Conservation (phyloP, 2,113 vertebrate species). For the Psilopsiagon aurifrons region DNA sequence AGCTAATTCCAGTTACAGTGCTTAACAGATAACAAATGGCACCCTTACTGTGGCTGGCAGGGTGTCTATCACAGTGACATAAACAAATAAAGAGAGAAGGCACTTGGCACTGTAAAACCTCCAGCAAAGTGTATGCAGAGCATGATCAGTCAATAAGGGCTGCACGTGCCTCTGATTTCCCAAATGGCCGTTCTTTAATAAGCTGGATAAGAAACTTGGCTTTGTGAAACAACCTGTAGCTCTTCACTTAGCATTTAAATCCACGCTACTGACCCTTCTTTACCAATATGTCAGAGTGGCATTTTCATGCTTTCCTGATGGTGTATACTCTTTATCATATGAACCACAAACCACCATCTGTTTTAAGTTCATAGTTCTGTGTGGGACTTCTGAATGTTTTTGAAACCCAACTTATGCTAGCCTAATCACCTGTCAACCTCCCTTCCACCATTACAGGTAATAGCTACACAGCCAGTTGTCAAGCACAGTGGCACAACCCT, state of each 20-base stretch:
- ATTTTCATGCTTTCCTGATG: not conserved
- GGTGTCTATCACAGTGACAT: not conserved
- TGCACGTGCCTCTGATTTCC: not conserved
- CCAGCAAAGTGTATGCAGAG: not conserved
- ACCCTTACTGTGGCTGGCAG: not conserved
- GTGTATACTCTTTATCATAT: not conserved
- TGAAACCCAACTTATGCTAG: not conserved
- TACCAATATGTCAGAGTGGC: not conserved
- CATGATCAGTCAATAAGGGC: not conserved
- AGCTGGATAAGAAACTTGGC: not conserved
- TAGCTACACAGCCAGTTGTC: not conserved
- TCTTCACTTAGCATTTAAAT: not conserved
- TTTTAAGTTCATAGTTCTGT: not conserved
- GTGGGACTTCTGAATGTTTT: not conserved
- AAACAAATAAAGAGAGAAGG: not conserved
- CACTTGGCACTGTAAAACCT: not conserved
- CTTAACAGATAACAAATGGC: not conserved
- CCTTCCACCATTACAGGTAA: not conserved
- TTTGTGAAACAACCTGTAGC: not conserved
- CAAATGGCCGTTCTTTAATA: not conserved
- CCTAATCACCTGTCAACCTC: not conserved
- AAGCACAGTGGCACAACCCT: not conserved
- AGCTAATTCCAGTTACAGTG: not conserved
- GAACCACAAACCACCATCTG: not conserved
- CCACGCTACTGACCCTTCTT: not conserved